Percentiles rank a stretch among this genome's conserved stretches.
phyloP scores from a whole-genome alignment of 2,797 vertebrate species.

The Ibycter americanus region DNA sequence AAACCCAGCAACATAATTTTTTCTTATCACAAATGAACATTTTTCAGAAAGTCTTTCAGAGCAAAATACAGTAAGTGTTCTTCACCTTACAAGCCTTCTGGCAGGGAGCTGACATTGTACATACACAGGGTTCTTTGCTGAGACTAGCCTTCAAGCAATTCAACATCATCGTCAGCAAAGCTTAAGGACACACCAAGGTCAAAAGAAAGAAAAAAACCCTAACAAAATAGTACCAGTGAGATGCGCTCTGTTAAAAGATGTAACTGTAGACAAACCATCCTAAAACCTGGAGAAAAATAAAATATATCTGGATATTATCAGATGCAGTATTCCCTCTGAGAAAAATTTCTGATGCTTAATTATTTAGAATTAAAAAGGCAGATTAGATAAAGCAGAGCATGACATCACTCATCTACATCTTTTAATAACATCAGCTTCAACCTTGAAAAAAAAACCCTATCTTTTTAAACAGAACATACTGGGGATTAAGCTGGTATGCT shows the following conservation, averaged over 20 bases:
- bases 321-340: not conserved
- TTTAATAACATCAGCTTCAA: not conserved
- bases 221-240: not conserved
- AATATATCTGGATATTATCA: not conserved
- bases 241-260: accelerated
- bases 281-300: not conserved
- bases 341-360: not conserved
- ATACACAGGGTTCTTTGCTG: not conserved
- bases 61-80: not conserved
- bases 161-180: not conserved
- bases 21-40: not conserved
- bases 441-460: not conserved
- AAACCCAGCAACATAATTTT: not conserved
- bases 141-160: not conserved
- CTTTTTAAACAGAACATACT: not conserved
- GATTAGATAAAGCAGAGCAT: not conserved
- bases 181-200: constrained; percentile 40
- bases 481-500: not conserved
- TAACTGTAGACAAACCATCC: not conserved
- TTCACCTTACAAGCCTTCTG: constrained; percentile 13
- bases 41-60: not conserved
- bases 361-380: not conserved
- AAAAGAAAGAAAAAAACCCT: not conserved
- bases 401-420: not conserved
- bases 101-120: not conserved